These are phyloP conservation scores for Macroteleia sp. DNA, from an alignment of 2,888 invertebrate genomes.

Conservation along the genomic window DNA sequence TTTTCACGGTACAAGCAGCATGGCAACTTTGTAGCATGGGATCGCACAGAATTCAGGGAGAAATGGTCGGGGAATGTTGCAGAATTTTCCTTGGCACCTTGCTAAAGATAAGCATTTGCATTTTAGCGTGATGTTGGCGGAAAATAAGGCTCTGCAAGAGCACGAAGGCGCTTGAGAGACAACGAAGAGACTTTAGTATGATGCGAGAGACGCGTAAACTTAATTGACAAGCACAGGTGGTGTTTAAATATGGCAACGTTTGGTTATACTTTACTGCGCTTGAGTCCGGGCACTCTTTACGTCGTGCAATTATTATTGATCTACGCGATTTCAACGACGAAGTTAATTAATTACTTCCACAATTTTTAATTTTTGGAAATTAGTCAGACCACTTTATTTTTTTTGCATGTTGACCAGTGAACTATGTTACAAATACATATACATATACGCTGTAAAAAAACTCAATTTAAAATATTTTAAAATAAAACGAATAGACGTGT, in stretches of 20 bases:
- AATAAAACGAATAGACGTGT: too few relatives aligned
- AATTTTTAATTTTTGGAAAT: too few relatives aligned
- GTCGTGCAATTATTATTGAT: constrained; percentile 39
- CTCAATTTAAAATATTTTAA: too few relatives aligned
- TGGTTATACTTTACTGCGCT: constrained; percentile 61
- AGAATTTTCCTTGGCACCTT: constrained; percentile 61
- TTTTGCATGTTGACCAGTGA: too few relatives aligned
- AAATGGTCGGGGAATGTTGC: constrained; percentile 49
- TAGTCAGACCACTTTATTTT: too few relatives aligned
- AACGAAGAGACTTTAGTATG: constrained; percentile 58
- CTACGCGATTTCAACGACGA: constrained; percentile 18
- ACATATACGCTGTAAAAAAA: too few relatives aligned
- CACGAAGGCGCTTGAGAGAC: constrained; percentile 53
- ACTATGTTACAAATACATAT: too few relatives aligned
- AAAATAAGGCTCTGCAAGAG: constrained; percentile 55
- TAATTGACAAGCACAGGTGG: constrained; percentile 79
- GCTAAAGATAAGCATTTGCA: constrained; percentile 64
- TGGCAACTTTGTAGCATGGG: constrained; percentile 47
- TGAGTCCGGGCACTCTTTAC: constrained; percentile 22
- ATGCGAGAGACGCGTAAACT: constrained; percentile 74
- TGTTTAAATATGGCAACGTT: constrained; percentile 76
- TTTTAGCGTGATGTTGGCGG: constrained; percentile 55
- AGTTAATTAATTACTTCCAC: too few relatives aligned
- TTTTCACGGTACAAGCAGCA: constrained; percentile 6
- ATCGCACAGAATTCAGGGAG: too few relatives aligned